phyloP scores from a whole-genome alignment of 1,140 invertebrate species.

The Drosophila nikananu region DNA sequence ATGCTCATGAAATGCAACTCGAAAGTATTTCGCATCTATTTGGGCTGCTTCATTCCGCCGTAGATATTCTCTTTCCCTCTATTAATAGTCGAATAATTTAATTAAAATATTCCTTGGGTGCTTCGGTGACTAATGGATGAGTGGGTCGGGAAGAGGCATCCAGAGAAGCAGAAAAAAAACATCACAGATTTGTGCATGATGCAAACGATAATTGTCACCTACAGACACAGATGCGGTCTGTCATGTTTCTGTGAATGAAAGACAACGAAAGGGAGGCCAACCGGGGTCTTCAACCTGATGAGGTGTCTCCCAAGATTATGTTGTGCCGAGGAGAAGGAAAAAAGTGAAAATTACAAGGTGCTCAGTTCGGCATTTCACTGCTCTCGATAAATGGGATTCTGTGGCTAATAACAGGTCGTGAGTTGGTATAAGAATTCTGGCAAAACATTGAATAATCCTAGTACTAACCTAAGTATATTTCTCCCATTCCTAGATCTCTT shows the following conservation, averaged over 20 bases:
- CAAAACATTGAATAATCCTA: not conserved
- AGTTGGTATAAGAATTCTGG: not conserved
- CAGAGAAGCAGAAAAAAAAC: constrained; percentile 11
- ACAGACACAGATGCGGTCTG: constrained; percentile 49
- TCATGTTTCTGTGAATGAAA: constrained; percentile 49
- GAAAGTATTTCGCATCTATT: constrained; percentile 45
- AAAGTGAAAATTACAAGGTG: constrained; percentile 15
- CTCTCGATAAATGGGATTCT: constrained; percentile 1
- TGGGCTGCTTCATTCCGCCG: constrained; percentile 25
- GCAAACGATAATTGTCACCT: constrained; percentile 49
- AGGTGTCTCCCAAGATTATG: constrained; percentile 24
- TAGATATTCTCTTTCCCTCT: constrained; percentile 28
- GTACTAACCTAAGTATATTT: not conserved
- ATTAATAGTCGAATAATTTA: constrained; percentile 48
- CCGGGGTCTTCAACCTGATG: constrained; percentile 39
- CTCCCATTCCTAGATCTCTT: not conserved
- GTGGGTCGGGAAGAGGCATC: constrained; percentile 21
- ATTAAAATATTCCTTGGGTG: constrained; percentile 38
- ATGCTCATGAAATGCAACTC: constrained; percentile 46
- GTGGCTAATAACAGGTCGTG: not conserved
- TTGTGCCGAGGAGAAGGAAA: not conserved
- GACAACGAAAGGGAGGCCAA: constrained; percentile 27
- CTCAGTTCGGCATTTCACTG: not conserved
- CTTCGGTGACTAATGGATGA: constrained; percentile 54
- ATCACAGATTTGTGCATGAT: constrained; percentile 28